These are phyloP conservation scores for Ormyrus thymus DNA, from an alignment of 2,888 invertebrate species.

Conservation along the genomic window DNA sequence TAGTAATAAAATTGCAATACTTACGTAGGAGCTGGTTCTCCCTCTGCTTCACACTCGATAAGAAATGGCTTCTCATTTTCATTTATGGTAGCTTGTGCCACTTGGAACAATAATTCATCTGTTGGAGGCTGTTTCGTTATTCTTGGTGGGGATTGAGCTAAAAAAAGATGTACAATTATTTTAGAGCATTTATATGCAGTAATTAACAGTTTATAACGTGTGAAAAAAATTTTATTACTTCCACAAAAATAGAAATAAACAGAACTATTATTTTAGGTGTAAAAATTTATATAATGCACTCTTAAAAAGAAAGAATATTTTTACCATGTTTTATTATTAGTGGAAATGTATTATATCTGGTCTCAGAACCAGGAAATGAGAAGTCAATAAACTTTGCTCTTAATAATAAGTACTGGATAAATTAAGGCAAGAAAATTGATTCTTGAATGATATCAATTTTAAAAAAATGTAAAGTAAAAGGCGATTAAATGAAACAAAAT, in stretches of 20 bases:
- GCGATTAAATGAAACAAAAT: slow-evolving; percentile 28
- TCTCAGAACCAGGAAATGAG: background rate
- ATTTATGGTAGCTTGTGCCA: slow-evolving; percentile 84
- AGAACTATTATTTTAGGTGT: background rate
- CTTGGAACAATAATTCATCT: slow-evolving; percentile 94
- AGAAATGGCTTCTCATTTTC: slow-evolving; percentile 95
- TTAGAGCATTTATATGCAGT: too few relatives aligned
- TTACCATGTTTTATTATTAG: background rate
- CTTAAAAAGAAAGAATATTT: background rate
- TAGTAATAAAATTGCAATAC: slow-evolving; percentile 67
- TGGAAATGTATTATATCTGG: too few relatives aligned
- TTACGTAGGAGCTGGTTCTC: slow-evolving; percentile 95
- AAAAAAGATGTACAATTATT: slow-evolving; percentile 26
- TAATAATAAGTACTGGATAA: background rate
- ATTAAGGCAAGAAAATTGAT: background rate
- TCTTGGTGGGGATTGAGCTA: slow-evolving; percentile 92
- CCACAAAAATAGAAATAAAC: background rate
- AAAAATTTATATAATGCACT: background rate
- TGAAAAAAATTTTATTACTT: background rate
- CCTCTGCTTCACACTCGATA: slow-evolving; percentile 97
- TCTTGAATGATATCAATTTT: background rate
- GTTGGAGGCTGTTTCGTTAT: slow-evolving; percentile 95
- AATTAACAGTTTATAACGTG: too few relatives aligned
- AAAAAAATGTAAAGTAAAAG: slow-evolving; percentile 19
- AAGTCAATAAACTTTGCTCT: background rate